A percentile compares a stretch with the other conserved stretches of the same genome.
Conservation (phyloP, 2,888 invertebrate genomes). For the Beris chalybata region DNA sequence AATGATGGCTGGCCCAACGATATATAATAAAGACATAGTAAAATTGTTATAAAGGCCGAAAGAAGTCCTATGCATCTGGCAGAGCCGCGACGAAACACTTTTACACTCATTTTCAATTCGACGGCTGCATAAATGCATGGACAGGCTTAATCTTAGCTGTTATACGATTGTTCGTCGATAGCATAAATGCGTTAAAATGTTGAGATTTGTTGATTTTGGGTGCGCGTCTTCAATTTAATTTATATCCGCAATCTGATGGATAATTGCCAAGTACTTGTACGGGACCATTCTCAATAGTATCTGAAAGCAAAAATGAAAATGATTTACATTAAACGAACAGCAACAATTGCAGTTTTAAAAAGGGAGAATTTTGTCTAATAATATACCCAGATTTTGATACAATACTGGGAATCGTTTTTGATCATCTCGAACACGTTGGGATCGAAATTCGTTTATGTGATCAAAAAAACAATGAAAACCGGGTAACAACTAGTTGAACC, state of each 20-base stretch:
- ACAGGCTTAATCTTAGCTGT: slow-evolving; percentile 15
- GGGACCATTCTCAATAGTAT: no score
- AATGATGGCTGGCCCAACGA: slow-evolving; percentile 54
- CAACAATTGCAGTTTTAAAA: no score
- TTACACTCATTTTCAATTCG: slow-evolving; percentile 49
- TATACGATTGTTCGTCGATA: not conserved
- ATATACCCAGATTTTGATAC: no score
- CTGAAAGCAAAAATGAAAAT: no score
- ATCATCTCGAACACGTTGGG: slow-evolving; percentile 14
- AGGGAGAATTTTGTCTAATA: no score
- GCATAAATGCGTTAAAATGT: slow-evolving; percentile 14
- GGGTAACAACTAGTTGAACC: not conserved
- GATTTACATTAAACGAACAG: no score
- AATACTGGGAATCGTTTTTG: not conserved
- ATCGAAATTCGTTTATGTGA: not conserved
- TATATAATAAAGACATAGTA: slow-evolving; percentile 56
- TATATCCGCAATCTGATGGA: no score
- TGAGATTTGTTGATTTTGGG: no score
- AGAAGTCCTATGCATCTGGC: slow-evolving; percentile 55
- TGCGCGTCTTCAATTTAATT: no score
- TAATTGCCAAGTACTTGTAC: no score
- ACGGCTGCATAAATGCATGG: slow-evolving; percentile 17
- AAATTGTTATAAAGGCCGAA: slow-evolving; percentile 54
- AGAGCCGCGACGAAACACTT: slow-evolving; percentile 55
- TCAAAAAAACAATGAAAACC: slow-evolving; percentile 1